Conservation (phyloP, 2,113 vertebrate species). For the Cavia aperea region DNA sequence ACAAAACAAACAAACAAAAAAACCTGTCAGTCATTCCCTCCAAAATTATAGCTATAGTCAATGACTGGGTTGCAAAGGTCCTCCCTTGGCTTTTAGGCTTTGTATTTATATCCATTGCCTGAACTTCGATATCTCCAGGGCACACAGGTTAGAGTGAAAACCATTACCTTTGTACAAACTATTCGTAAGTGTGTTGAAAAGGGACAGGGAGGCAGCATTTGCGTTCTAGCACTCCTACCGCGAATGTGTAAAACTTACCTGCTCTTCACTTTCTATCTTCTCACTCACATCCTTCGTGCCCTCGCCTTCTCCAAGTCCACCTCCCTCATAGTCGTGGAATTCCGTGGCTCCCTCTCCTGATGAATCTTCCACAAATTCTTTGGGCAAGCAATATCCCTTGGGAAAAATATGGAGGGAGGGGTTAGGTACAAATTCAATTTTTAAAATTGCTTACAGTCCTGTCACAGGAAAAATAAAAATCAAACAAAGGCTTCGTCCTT, state of each 20-base stretch:
- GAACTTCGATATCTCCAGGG: neutral
- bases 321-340: constrained; percentile 93
- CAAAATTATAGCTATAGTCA: neutral
- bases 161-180: neutral
- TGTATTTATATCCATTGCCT: neutral
- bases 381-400: constrained; percentile 95
- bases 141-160: neutral
- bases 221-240: neutral
- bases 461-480: neutral
- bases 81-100: neutral
- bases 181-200: neutral
- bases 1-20: neutral
- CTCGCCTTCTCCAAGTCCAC: constrained; percentile 94
- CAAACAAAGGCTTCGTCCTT: neutral
- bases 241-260: constrained; percentile 77
- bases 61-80: neutral
- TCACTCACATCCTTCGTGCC: constrained; percentile 95
- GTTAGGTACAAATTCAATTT: neutral
- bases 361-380: constrained; percentile 87
- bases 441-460: neutral
- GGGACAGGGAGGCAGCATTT: neutral
- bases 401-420: constrained; percentile 30
- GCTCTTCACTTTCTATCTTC: constrained; percentile 96
- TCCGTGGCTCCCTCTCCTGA: constrained; percentile 88
- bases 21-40: neutral